Evolutionary conservation across 2,797 vertebrate species (phyloP), one percentile per base, ranked within the genome.

Genomic region (Neosalanx taihuensis): DNA sequence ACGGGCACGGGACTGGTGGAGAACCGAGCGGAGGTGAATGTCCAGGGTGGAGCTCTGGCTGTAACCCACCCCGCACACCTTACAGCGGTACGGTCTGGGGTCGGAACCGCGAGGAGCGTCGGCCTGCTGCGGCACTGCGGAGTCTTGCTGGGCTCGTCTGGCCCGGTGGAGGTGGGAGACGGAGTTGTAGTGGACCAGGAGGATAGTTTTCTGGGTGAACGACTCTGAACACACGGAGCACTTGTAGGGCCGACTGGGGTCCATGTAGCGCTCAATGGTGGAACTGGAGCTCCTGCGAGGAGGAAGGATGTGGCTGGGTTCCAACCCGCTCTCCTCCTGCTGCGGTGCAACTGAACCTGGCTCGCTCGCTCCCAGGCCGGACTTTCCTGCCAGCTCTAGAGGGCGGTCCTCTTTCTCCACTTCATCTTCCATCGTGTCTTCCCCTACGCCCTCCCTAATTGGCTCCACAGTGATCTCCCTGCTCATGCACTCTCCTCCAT

Each of bases 191-290:
- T 99, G 98, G 66, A 99, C 98, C 66, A 99, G 86, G 53, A 99
- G 94, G 82, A 99, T 99, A 71, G 98, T 99, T 92, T 99, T 99
- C 71, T 99, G 98, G 0, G 98, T 99, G 84, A 99, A 99, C 61
- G 98, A 99, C 79, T 99, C 98, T 79, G 98, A 99, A 87, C 98
- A 99, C 74, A 99, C 94, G 0, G 97, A 98, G 85, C 98, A 99
- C 88, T 99, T 99, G 83, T 98, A 99, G 0, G 98, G 98, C 75
- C 97, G 95, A 72, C 96, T 96, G 1, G 98, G 97, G 89, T 99
- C 98, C 69, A 99, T 87, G 80, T 97, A 99, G 78, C 99, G 98
- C 82, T 99, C 98, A 93, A 99, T 94, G 69, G 97, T 96, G 76
- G 98, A 96, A 84, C 98, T 99, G 37, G 94, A 93, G 70, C 93